A percentile compares a stretch with the other conserved stretches of the same genome.
These are phyloP conservation scores for Blomia tropicalis DNA, from an alignment of 2,888 invertebrate genomes.

Conservation along the genomic window DNA sequence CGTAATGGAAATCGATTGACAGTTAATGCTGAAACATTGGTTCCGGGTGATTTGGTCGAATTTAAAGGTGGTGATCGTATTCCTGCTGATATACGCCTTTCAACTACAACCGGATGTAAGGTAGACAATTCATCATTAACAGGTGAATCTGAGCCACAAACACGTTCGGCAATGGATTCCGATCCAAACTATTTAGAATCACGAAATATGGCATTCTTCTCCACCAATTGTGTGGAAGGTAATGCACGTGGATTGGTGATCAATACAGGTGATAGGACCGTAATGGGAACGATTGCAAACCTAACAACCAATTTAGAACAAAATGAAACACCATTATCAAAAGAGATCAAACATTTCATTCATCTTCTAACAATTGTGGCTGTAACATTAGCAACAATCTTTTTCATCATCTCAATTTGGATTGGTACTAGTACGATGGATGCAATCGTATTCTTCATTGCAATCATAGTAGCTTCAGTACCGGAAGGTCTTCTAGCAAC, in stretches of 20 bases:
- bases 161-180: slow-evolving; percentile 61
- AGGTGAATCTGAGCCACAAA: slow-evolving; percentile 85
- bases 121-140: slow-evolving; percentile 85
- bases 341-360: slow-evolving; percentile 42
- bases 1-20: background rate
- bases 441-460: background rate
- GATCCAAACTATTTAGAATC: slow-evolving; percentile 63
- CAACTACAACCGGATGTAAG: slow-evolving; percentile 61
- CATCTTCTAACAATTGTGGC: slow-evolving; percentile 37
- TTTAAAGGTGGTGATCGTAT: background rate
- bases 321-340: slow-evolving; percentile 41
- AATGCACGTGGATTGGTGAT: slow-evolving; percentile 33
- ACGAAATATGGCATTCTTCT: slow-evolving; percentile 86
- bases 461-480: background rate
- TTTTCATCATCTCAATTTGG: slow-evolving; percentile 17
- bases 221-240: slow-evolving; percentile 81
- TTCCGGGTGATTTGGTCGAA: background rate
- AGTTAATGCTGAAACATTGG: background rate
- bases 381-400: slow-evolving; percentile 27
- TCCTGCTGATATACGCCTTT: background rate
- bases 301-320: slow-evolving; percentile 34
- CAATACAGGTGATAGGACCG: slow-evolving; percentile 34
- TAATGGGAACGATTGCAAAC: slow-evolving; percentile 33
- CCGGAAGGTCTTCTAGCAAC: slow-evolving; percentile 27
- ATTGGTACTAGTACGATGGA: background rate